These are phyloP conservation scores for Rhynchotus rufescens DNA, from an alignment of 2,797 vertebrate genomes.

Conservation along the genomic window DNA sequence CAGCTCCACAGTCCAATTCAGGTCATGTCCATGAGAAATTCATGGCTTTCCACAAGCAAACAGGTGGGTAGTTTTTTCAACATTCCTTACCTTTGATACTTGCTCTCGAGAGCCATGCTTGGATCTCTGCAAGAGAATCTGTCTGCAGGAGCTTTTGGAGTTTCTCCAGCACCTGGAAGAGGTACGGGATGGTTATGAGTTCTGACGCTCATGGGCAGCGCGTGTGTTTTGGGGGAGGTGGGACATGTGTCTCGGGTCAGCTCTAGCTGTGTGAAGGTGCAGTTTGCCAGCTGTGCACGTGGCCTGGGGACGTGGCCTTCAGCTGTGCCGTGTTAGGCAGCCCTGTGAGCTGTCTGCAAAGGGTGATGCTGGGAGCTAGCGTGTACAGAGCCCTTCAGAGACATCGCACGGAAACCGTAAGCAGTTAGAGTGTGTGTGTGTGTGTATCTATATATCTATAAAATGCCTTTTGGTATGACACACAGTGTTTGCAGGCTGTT, in stretches of 20 bases:
- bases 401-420: background rate
- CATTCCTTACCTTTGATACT: slow-evolving; percentile 54
- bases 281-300: background rate
- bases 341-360: background rate
- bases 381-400: background rate
- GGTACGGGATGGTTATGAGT: background rate
- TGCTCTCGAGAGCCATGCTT: slow-evolving; percentile 66
- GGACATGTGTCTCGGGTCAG: background rate
- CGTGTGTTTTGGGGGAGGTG: background rate
- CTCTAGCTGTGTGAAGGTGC: background rate
- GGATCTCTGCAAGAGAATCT: slow-evolving; percentile 67
- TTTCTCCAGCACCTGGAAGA: slow-evolving; percentile 66
- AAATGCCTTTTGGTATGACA: no score
- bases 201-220: no score
- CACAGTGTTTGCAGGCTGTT: background rate
- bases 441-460: background rate
- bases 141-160: slow-evolving; percentile 67
- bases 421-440: background rate
- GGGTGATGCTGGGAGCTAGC: background rate
- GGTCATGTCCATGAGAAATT: background rate
- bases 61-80: rapidly evolving
- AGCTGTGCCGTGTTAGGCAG: background rate
- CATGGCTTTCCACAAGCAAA: rapidly evolving
- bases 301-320: background rate
- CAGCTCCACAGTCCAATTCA: background rate